Evolutionary conservation across 2,888 invertebrate species (phyloP), one percentile per base, ranked within the genome.

Genomic region (Anodontia alba): DNA sequence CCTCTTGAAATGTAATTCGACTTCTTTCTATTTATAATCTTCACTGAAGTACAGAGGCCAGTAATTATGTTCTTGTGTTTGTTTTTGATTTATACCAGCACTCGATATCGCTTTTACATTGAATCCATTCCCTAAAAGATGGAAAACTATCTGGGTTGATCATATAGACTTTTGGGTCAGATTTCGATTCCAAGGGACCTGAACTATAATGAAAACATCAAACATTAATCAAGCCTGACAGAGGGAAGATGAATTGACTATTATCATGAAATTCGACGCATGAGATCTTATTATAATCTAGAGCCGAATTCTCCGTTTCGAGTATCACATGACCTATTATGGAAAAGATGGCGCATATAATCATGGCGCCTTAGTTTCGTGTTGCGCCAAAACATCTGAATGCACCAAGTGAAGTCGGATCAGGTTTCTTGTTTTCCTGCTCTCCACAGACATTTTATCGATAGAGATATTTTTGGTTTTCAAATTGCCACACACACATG

Each of bases 201-300:
- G 23, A 76, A 67, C 69, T 76, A 73, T 73, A 73, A 81, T 82
- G 81, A 84, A 86, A 84, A 78, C 82, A 81, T 84, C 79, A 80
- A 73, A 70, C 86, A 86, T 88, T 87, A 87, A 88, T 87, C 85
- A 83, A 42, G 42, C 31, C 81, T 84, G 88, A 84, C 88, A 83
- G 76, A 54, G 67, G 73, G 66, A 80, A 80, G 84, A 84, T 87
- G 76, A 84, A 87, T 81, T 69, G 72, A 73, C 75, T 69, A 80
- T 79, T 79, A 83, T 81, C 82, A 71, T 76, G 88, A 51, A 87
- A 88, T 74, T 57, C 57, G 71, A 88, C 49, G 69, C 62, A 67
- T 17, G 67, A 68, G 79, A 71, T 83, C 83, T 72, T 51, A 70
- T 81, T 76, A 57, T 38, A 33, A 26, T 49, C 33, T 73, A n/a